Conservation (phyloP, 2,888 invertebrate species). For the Aproaerema taeniolella region DNA sequence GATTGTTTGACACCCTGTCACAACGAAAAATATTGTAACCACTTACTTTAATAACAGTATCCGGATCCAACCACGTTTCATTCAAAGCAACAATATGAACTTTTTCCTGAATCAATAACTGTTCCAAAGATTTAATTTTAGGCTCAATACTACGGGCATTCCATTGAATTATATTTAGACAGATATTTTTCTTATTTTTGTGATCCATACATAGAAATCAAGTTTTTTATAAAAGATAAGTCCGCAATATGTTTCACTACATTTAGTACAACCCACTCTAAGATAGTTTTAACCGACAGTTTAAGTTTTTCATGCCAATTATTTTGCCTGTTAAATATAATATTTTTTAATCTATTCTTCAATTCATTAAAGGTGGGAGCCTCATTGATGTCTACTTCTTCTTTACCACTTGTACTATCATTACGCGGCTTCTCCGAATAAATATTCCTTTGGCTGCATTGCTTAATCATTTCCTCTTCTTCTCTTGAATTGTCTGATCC, state of each 20-base stretch:
- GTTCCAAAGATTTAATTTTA: not conserved
- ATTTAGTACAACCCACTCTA: not conserved
- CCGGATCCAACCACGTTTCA: not conserved
- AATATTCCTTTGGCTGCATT: no score
- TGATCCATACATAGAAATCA: not conserved
- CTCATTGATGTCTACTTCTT: no score
- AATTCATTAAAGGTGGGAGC: not conserved
- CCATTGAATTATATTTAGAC: not conserved
- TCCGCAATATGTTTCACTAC: not conserved
- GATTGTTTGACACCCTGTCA: not conserved
- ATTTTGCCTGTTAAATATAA: not conserved
- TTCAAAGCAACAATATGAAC: not conserved
- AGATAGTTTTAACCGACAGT: not conserved
- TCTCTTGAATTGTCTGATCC: no score
- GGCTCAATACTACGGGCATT: not conserved
- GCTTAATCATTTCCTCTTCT: no score
- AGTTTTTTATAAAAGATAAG: not conserved
- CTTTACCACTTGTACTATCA: no score
- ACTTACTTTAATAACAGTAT: not conserved
- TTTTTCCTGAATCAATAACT: not conserved
- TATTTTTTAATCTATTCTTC: not conserved
- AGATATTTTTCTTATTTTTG: not conserved
- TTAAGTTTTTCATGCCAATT: not conserved
- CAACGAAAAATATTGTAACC: not conserved
- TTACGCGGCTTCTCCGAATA: no score